Base-by-base conservation (phyloP, 1,140 invertebrate genomes). In the Drosophila lowei region DNA sequence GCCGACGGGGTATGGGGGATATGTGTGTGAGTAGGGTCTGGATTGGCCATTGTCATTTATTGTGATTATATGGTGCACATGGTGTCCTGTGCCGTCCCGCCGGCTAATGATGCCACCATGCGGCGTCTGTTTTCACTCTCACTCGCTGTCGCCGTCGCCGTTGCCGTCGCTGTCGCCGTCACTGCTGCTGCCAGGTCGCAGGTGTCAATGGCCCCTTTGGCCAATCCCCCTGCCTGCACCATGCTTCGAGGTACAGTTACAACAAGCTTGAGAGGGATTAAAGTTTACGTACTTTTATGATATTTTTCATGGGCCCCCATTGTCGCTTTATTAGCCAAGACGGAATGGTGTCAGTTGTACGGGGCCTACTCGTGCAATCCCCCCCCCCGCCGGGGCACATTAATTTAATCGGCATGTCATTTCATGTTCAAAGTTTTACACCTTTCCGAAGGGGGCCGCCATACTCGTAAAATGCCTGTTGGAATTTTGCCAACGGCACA, bases 331-430 rank as follows among this genome's bases (percentile, higher is more conserved):
- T 73, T 64, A 41, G 60, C 53, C 23, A 30, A 34, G 28, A 41
- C 52, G 46, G 56, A 70, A 49, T 13, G 61, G 52, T 57, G 52
- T 58, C 59, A 55, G 59, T 62, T 55, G 41, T 42, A 23, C 46
- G 11, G 2, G 21, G 41, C 38, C 57, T 46, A 11, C 38, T 49
- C 48, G 13, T 2, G 21, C 25, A 2, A 11, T 4, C 1, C 3
- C 16, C 0, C 23, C 6, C 21, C 4, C 21, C 15, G 2, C 15
- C 16, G 16, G 16, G 25, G 70, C 52, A 73, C 71, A 73, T 73
- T 73, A 65, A 73, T 73, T 73, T 73, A 73, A 73, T 73, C 71
- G 71, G 71, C 70, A 73, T 73, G 70, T 63, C 71, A 65, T 73
- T 73, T 56, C 70, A 53, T 73, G 71, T 73, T 73, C 71, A 73